Conservation (phyloP, 2,797 vertebrate genomes). For the Simalia tracyae region DNA sequence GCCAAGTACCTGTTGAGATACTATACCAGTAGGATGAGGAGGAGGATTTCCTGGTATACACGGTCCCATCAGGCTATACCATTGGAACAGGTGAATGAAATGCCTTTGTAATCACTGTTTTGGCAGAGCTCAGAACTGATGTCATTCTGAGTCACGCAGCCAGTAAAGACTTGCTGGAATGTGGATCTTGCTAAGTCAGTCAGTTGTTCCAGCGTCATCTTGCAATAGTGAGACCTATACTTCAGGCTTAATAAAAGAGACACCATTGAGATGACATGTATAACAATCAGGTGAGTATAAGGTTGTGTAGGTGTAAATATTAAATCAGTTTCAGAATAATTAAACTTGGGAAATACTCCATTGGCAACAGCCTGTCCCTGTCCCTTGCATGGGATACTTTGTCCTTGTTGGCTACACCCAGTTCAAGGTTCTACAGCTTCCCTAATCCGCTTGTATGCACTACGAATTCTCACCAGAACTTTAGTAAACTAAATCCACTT, state of each 20-base stretch:
- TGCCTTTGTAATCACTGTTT: background rate
- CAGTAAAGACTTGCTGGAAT: conserved; percentile 11
- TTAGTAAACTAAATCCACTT: background rate
- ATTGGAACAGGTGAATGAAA: background rate
- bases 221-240: background rate
- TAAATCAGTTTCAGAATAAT: background rate
- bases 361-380: background rate
- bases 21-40: background rate
- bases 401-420: background rate
- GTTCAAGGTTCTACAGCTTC: background rate
- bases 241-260: background rate
- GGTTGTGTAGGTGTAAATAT: background rate
- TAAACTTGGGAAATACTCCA: background rate
- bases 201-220: background rate
- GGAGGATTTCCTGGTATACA: background rate
- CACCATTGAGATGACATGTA: background rate
- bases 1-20: background rate
- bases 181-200: conserved; percentile 1
- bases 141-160: background rate
- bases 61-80: background rate
- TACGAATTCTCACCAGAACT: background rate
- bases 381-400: background rate
- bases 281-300: background rate
- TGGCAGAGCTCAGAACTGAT: conserved; percentile 9
- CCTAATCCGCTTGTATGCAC: background rate